Base-by-base conservation (phyloP, 30 jellyfish, hydroid and myxozoan species). In the Nemopilema nomurai region DNA sequence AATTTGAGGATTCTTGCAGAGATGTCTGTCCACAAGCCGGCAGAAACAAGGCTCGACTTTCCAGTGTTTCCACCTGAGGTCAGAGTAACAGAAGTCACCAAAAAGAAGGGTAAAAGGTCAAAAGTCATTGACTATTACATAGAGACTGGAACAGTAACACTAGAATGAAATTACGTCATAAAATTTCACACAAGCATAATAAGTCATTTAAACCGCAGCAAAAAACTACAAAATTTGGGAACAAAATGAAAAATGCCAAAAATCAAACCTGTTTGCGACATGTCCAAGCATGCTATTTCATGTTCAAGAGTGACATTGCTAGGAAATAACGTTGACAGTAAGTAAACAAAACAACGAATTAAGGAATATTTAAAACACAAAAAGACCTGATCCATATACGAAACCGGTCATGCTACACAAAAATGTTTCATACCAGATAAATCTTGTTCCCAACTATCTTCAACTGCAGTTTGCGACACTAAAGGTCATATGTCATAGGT, bases 11-110 rank as follows among this genome's bases (percentile, higher is more conserved):
- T 71, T 49, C 96, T 84, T 1, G 90, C 93, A 21, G 98, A 92
- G 20, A 92, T 92, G 70, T 92, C 98, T 1, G 96, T 92, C 98
- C 98, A 92, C 28, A 92, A 71, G 23, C 98, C 98, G 24, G 90
- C 92, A 18, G 97, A 82, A 16, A 92, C 87, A 62, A 88, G 87
- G 31, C 84, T 84, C 20, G 98, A 87, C 70, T 70, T 79, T 19
- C 70, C 90, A 30, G 83, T 69, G 29, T 68, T 75, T 21, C 81
- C 88, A 33, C 88, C 97, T 90, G 64, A 25, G 50, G 57, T 25
- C 32, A 0, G 29, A 29, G 26, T 9, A 78, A 78, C 4, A 63
- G 32, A 22, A 17, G 84, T 27, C 8, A 27, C 18, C 24, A 19
- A 18, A 13, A 21, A 23, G 23, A 66, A 22, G 1, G 52, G 22